Evolutionary conservation across 2,113 vertebrate species (phyloP).

Genomic region (Delphinus delphis): DNA sequence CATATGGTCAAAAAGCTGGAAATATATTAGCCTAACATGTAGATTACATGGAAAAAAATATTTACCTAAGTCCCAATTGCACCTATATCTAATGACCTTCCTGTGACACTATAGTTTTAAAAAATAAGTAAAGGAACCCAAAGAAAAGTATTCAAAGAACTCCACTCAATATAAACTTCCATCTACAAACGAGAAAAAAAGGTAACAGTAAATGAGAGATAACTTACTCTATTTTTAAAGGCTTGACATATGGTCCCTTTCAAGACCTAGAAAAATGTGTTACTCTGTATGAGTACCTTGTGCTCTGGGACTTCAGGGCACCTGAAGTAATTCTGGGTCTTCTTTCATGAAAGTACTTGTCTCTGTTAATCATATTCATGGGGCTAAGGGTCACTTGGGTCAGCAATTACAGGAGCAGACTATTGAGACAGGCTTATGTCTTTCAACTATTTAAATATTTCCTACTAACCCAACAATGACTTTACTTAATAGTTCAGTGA

Average conservation of each 20-base stretch:
- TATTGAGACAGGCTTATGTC: not conserved
- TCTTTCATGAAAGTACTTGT: not conserved
- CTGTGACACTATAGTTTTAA: not conserved
- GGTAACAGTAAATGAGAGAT: not conserved
- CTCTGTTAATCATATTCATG: not conserved
- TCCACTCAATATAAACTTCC: not conserved
- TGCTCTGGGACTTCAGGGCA: not conserved
- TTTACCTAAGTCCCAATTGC: not conserved
- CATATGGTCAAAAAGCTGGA: not conserved
- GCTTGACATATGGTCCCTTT: not conserved
- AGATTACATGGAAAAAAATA: not conserved
- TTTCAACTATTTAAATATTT: conserved; percentile 16
- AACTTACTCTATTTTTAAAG: not conserved
- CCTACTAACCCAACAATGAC: not conserved
- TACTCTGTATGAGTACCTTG: not conserved
- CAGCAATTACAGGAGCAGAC: not conserved
- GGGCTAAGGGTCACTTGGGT: not conserved
- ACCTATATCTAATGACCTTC: not conserved
- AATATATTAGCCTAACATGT: not conserved
- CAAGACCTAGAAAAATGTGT: not conserved
- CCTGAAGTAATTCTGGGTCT: not conserved
- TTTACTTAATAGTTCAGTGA: conserved; percentile 4
- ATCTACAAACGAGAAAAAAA: not conserved
- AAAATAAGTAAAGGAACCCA: not conserved
- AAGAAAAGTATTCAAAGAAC: not conserved